Base-by-base conservation (phyloP, 2,797 vertebrate genomes). In the Triplophysa yarkandensis region DNA sequence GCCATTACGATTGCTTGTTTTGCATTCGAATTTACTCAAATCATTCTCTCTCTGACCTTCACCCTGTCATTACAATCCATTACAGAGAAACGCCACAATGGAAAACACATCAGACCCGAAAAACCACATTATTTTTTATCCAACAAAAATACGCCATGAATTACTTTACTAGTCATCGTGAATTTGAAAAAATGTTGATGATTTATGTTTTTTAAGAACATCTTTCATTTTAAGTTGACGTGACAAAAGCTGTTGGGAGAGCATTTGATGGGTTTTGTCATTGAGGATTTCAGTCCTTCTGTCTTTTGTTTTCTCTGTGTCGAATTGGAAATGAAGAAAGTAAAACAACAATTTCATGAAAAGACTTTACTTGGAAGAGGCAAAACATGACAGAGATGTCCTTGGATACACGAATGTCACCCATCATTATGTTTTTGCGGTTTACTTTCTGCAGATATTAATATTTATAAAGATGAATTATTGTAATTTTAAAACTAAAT, bases 11-110 rank as follows among this genome's bases (percentile, higher is more conserved):
- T 85, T 70, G 16, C 69, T 71, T 69, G 54, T 67, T 46, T 62
- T 43, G 63, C 67, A 82, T 86, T 85, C 82, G 48, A 83, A 85
- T 85, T 87, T 83, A 82, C 84, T 77, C 78, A 46, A 79, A 71
- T 82, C 55, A 80, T 79, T 80, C 77, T 77, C 19, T 66, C 74
- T 63, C 70, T 76, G 76, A 69, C 77, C 74, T 75, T 79, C 52
- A 77, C 74, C 69, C 80, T 78, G 76, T 83, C 72, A 63, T 39
- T 68, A 50, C 32, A 70, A 32, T 76, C 78, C 46, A 78, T 77
- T 77, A 78, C 1, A 21, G 48, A 60, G 25, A 62, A 39, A 68
- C 61, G 28, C n/a, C 34, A 50, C 39, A 23, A 6, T 57, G 3
- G 4, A 41, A 43, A 77, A 68, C 39, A 27, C 17, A 58, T 64